Percentiles rank a stretch among this genome's conserved stretches.
phyloP scores from a whole-genome alignment of 2,113 vertebrate species.

The Trichomycterus rosablanca region DNA sequence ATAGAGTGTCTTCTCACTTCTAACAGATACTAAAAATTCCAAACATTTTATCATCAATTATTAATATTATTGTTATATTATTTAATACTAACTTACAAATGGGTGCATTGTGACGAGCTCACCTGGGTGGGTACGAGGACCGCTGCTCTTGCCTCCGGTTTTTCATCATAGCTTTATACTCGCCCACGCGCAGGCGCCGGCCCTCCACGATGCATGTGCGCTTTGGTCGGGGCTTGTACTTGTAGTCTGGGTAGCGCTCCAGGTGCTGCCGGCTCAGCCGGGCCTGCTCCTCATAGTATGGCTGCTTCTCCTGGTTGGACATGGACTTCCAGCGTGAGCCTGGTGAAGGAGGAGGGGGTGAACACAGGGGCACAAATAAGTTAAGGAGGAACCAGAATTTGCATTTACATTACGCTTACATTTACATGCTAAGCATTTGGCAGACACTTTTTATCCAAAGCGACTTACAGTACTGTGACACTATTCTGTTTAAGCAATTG shows the following conservation, averaged over 20 bases:
- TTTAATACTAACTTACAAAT: too few relatives aligned
- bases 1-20: too few relatives aligned
- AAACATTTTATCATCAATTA: too few relatives aligned
- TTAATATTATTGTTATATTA: too few relatives aligned
- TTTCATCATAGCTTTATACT: slow-evolving; percentile 98
- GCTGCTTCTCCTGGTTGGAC: slow-evolving; percentile 98
- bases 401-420: too few relatives aligned
- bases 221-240: slow-evolving; percentile 94
- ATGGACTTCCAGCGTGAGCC: slow-evolving; percentile 96
- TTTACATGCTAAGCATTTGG: too few relatives aligned
- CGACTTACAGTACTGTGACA: too few relatives aligned
- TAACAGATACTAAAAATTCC: too few relatives aligned
- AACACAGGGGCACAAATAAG: slow-evolving; percentile 7
- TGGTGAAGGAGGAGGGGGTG: slow-evolving; percentile 50
- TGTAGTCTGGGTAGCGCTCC: slow-evolving; percentile 96
- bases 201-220: slow-evolving; percentile 97
- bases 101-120: too few relatives aligned
- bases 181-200: slow-evolving; percentile 87
- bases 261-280: slow-evolving; percentile 93
- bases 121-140: slow-evolving; percentile 79
- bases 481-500: too few relatives aligned
- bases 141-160: slow-evolving; percentile 88
- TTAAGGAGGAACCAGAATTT: not conserved
- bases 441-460: too few relatives aligned
- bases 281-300: slow-evolving; percentile 96